phyloP scores from a whole-genome alignment of 2,113 vertebrate species.

The Emberiza fucata region DNA sequence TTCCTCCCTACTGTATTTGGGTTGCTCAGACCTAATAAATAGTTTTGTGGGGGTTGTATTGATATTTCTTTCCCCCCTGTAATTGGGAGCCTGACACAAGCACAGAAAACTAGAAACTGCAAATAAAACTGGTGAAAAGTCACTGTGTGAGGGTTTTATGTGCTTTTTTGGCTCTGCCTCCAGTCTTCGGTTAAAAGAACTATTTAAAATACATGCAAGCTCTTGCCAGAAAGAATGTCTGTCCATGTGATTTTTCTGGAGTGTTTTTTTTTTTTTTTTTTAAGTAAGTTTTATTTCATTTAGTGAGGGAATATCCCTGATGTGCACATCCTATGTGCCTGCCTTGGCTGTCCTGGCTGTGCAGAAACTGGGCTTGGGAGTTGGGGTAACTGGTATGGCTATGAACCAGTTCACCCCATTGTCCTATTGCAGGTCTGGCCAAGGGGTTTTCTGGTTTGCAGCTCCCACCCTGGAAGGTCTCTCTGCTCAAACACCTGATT shows the following conservation, averaged over 20 bases:
- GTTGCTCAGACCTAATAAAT: background rate
- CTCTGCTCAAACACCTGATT: background rate
- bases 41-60: background rate
- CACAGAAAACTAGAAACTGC: background rate
- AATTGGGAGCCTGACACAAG: background rate
- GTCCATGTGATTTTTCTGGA: background rate
- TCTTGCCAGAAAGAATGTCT: background rate
- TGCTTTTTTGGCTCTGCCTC: constrained; percentile 16
- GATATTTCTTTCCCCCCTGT: background rate
- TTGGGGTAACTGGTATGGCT: accelerated
- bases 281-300: background rate
- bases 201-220: background rate
- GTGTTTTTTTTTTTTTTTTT: background rate
- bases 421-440: background rate
- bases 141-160: constrained; percentile 14
- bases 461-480: background rate
- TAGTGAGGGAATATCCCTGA: background rate
- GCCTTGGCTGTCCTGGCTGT: background rate
- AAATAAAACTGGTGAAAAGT: constrained; percentile 44
- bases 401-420: background rate
- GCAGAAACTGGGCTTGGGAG: background rate
- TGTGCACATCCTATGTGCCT: background rate
- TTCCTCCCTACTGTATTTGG: background rate
- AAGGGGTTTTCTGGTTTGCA: background rate
- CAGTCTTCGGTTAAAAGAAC: background rate